phyloP scores from a whole-genome alignment of 1,140 invertebrate species.

The Copidosoma floridanum region DNA sequence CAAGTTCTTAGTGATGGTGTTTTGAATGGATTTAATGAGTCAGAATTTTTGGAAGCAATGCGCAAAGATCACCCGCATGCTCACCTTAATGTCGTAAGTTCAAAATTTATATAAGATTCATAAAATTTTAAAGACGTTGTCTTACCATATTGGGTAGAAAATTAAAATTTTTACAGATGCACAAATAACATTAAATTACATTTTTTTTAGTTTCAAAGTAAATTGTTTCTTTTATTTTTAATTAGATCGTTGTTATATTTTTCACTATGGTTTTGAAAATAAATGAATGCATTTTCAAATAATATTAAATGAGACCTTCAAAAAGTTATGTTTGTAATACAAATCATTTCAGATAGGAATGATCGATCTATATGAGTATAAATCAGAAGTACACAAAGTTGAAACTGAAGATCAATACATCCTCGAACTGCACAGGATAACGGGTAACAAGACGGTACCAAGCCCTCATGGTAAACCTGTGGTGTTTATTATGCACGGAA shows the following conservation, averaged over 20 bases:
- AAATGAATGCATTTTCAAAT: not conserved
- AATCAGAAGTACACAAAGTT: constrained; percentile 61
- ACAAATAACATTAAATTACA: not conserved
- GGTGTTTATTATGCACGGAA: constrained; percentile 29
- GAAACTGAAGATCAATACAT: constrained; percentile 64
- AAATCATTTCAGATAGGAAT: constrained; percentile 37
- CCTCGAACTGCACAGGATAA: constrained; percentile 61
- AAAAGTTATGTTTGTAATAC: not conserved
- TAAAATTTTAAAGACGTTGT: not conserved
- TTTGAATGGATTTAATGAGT: not conserved
- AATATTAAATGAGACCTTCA: not conserved
- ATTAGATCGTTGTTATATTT: constrained; percentile 58
- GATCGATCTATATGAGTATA: constrained; percentile 64
- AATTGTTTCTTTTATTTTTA: constrained; percentile 31
- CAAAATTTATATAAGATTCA: not conserved
- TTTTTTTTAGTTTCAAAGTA: not conserved
- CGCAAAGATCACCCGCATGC: not conserved
- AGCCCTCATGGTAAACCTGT: constrained; percentile 6
- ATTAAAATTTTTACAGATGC: not conserved
- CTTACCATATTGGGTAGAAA: not conserved
- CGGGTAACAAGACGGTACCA: constrained; percentile 31
- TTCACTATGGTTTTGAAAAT: constrained; percentile 60
- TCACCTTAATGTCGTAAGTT: constrained; percentile 4
- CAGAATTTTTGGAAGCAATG: not conserved
- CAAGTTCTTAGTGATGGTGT: no score